Conservation (phyloP, 2,888 invertebrate species). For the Brachynemurus nebulosus region DNA sequence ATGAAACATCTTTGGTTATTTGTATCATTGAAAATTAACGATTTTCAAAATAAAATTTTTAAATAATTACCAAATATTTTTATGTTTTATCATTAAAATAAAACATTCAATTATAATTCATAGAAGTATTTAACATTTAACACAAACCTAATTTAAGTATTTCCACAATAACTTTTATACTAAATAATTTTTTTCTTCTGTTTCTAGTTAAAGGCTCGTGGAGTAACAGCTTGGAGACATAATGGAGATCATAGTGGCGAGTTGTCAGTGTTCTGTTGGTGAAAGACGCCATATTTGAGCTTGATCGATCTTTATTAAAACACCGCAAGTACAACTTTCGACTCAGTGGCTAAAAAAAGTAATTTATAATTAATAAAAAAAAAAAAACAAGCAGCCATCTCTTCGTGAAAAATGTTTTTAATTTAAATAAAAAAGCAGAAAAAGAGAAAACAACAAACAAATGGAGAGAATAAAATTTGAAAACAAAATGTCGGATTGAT, state of each 20-base stretch:
- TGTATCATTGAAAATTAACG: too few species aligned
- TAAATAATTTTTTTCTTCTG: constrained; percentile 17
- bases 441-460: too few species aligned
- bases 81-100: too few species aligned
- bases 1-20: too few species aligned
- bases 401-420: not conserved
- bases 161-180: not conserved
- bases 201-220: constrained; percentile 59
- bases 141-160: not conserved
- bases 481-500: too few species aligned
- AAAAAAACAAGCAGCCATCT: not conserved
- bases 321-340: constrained; percentile 10
- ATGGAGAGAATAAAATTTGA: too few species aligned
- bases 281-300: constrained; percentile 27
- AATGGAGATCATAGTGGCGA: constrained; percentile 56
- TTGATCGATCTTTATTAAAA: not conserved
- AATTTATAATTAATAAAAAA: not conserved
- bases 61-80: too few species aligned
- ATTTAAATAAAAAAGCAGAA: too few species aligned
- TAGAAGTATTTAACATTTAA: too few species aligned
- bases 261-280: constrained; percentile 70
- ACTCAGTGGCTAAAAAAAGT: too few species aligned
- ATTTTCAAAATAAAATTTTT: too few species aligned
- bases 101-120: too few species aligned
- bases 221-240: constrained; percentile 61